Evolutionary conservation across 2,888 invertebrate species (phyloP), one percentile per base, ranked within the genome.

Genomic region (Zhuqinia jingwanae): DNA sequence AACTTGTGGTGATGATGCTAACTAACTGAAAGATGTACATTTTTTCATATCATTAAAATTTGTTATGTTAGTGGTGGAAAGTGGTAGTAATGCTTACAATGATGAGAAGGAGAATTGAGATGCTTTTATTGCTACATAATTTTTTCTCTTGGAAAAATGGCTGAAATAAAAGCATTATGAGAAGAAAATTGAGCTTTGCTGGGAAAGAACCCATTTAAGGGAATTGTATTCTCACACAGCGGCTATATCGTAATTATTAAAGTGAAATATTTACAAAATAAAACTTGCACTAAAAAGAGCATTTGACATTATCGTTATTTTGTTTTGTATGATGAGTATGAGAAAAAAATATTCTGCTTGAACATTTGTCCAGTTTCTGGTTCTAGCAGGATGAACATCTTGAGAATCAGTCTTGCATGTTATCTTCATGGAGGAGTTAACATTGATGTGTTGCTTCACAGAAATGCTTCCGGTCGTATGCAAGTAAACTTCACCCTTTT

Each of bases 401-500:
- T 60, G 27, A 8, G 27, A 11, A 13, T 60, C 27, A 20, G n/a
- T 56, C 13, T 60, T 2, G 53, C 15, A 27, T 27, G 27, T 60
- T 60, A 60, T 60, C 60, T 60, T 60, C 60, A 60, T 60, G 60
- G 60, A 60, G 60, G 60, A 60, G 15, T 60, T 60, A 25, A 60
- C 60, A 60, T 27, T 27, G 27, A n/a, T 60, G 27, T 0, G 27
- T 60, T 60, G 11, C 27, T 60, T 60, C 60, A 60, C 25, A 60
- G 60, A 60, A 60, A 60, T 27, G n/a, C 27, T 60, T 60, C 60
- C 60, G 60, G 60, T 27, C 60, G 60, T 13, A 60, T 10, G n/a
- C n/a, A n/a, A n/a, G n/a, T n/a, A n/a, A n/a, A n/a, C n/a, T n/a
- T n/a, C n/a, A n/a, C n/a, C n/a, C n/a, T n/a, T n/a, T n/a, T n/a